phyloP scores from a whole-genome alignment of 2,888 invertebrate species.

The Ametastegia equiseti region DNA sequence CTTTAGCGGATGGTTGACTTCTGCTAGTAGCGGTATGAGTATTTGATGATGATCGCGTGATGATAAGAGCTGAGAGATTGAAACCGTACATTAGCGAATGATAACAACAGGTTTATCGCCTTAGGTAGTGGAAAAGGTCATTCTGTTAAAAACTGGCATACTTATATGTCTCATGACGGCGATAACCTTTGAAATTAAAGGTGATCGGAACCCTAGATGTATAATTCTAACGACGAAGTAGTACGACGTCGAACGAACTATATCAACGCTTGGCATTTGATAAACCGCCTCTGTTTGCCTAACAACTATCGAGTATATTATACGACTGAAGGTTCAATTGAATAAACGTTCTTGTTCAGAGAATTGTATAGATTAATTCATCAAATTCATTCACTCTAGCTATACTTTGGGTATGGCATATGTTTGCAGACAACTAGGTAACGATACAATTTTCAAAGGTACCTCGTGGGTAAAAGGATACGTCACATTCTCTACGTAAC shows the following conservation, averaged over 20 bases:
- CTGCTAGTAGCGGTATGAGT: neutral
- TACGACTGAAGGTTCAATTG: neutral
- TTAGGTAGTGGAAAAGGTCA: neutral
- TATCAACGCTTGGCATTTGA: neutral
- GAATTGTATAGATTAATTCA: neutral
- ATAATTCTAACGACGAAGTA: neutral
- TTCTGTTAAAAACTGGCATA: neutral
- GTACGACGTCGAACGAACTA: neutral
- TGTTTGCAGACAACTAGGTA: neutral
- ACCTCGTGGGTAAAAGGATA: neutral
- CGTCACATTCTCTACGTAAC: neutral
- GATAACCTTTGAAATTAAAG: slow-evolving; percentile 40
- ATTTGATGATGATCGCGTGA: neutral
- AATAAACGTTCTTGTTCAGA: neutral
- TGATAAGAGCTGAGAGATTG: neutral
- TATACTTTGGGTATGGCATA: neutral
- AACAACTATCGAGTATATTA: neutral
- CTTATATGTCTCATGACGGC: neutral
- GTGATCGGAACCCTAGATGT: slow-evolving; percentile 1
- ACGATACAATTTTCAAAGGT: neutral
- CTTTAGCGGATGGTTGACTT: neutral
- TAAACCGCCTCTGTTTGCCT: neutral
- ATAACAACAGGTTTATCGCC: neutral
- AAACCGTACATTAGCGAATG: neutral
- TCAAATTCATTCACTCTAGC: neutral